Evolutionary conservation across 2,888 invertebrate species (phyloP), one percentile per base, ranked within the genome.

Genomic region (Heliconius cydno): DNA sequence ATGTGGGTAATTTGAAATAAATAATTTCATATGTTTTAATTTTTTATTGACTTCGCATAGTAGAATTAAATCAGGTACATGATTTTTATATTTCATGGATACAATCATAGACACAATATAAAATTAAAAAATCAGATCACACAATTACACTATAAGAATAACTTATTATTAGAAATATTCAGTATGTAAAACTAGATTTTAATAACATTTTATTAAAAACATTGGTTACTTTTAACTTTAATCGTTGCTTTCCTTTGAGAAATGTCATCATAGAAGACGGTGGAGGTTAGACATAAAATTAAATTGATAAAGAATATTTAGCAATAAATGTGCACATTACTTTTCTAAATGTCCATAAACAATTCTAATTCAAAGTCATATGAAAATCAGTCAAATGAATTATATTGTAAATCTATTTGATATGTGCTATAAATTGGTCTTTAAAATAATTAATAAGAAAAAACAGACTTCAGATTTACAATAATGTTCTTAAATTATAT

Each of bases 61-160:
- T 73, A 67, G 52, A 79, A 77, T 70, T 76, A 74, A 76, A 76
- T 81, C 81, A 81, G 81, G 81, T 79, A 81, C 81, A 71, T 75
- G 28, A 72, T 74, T 38, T 66, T 57, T 65, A 65, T 73, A 65
- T 66, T 72, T 66, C 72, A 78, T 25, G 65, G 25, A 72, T 52
- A 52, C 52, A 72, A 60, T n/a, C 7, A 52, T 22, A 30, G 22
- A 13, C 52, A 72, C 52, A 30, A n/a, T 72, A 72, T 38, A 60
- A 73, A 73, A 25, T 60, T 3, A n/a, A 38, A 73, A 34, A 34
- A 60, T 60, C 60, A 19, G 15, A 38, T 73, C 38, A 60, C n/a
- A 73, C 73, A 73, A 38, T 60, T 60, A 60, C n/a, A 25, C 13
- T 7, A 60, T 46, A 52, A 60, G 22, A 71, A 75, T 25, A 38